These are phyloP conservation scores for Cardinalis cardinalis DNA, from an alignment of 2,113 vertebrate genomes.

Conservation along the genomic window DNA sequence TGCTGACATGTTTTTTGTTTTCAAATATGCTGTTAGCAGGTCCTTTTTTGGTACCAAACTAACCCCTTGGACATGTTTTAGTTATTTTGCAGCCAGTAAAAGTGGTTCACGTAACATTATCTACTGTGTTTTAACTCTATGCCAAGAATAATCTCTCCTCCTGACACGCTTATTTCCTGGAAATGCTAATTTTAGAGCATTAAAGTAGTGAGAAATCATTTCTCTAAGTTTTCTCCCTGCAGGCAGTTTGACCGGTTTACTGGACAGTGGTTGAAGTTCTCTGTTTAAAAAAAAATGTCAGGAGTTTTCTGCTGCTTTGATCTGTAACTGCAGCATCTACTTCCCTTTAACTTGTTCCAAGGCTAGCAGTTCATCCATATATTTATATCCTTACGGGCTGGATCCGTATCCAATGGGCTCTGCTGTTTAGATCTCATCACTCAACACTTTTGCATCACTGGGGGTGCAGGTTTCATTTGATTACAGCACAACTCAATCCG, in stretches of 20 bases:
- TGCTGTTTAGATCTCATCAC: not conserved
- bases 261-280: not conserved
- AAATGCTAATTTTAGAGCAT: slow-evolving; percentile 8
- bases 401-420: not conserved
- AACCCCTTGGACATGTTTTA: not conserved
- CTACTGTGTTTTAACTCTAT: not conserved
- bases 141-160: not conserved
- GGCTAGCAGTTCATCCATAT: slow-evolving; percentile 13
- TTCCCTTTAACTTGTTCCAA: slow-evolving; percentile 19
- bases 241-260: not conserved
- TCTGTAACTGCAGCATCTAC: not conserved
- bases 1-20: slow-evolving; percentile 45
- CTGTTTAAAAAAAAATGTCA: not conserved
- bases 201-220: not conserved
- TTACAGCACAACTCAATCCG: not conserved
- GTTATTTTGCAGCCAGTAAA: not conserved
- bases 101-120: slow-evolving; percentile 1
- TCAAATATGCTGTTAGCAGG: not conserved
- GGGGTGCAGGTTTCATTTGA: not conserved
- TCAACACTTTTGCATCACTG: not conserved
- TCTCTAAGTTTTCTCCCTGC: not conserved
- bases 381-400: not conserved
- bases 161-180: not conserved
- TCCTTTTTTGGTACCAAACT: not conserved
- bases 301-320: slow-evolving; percentile 24